These are phyloP conservation scores for Drosophila birchii DNA, from an alignment of 2,888 invertebrate genomes.

Conservation along the genomic window DNA sequence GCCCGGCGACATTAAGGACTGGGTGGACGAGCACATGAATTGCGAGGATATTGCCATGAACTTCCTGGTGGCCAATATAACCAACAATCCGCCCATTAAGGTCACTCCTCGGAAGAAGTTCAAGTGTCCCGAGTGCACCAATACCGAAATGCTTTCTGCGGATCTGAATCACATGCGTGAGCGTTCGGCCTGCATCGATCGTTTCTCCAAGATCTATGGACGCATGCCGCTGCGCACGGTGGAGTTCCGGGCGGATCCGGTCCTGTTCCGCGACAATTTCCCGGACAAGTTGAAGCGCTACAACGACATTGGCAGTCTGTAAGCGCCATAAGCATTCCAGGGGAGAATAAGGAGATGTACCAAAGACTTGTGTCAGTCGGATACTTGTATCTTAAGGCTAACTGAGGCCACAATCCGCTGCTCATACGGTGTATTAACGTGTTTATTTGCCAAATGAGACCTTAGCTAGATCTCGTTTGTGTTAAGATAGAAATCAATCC, in stretches of 20 bases:
- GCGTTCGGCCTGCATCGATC: conserved; percentile 94
- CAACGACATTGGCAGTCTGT: conserved; percentile 95
- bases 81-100: conserved; percentile 97
- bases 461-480: conserved; percentile 9
- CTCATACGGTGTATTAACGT: neutral
- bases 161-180: conserved; percentile 97
- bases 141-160: conserved; percentile 96
- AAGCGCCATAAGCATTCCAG: conserved; percentile 65
- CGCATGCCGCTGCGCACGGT: conserved; percentile 94
- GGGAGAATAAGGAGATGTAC: conserved; percentile 25
- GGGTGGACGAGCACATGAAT: conserved; percentile 98
- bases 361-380: conserved; percentile 53
- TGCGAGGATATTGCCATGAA: conserved; percentile 99
- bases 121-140: conserved; percentile 97
- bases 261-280: conserved; percentile 94
- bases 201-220: conserved; percentile 91
- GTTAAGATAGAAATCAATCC: neutral
- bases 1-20: conserved; percentile 92
- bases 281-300: conserved; percentile 94
- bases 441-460: neutral
- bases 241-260: conserved; percentile 97
- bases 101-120: conserved; percentile 98
- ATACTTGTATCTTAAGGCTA: conserved; percentile 17
- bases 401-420: neutral
- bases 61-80: conserved; percentile 96